Conservation (phyloP, 2,888 invertebrate species). For the Electrophaes corylata region DNA sequence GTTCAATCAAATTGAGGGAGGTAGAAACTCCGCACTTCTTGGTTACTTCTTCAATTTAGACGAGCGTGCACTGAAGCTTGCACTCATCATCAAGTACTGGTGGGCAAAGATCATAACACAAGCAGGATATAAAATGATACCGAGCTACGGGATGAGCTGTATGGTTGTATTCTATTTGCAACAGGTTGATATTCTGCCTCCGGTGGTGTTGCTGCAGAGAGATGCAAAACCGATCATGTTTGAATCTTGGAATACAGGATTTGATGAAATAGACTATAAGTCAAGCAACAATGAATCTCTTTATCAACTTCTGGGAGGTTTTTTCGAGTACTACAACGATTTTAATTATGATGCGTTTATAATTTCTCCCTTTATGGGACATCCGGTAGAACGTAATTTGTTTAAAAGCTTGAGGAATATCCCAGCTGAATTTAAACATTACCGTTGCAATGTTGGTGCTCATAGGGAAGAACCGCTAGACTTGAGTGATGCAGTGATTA, state of each 20-base stretch:
- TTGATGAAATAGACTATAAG: conserved; percentile 16
- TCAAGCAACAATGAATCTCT: conserved; percentile 11
- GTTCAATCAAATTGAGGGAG: conserved; percentile 8
- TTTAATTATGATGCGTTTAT: conserved; percentile 18
- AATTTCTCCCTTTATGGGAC: conserved; percentile 9
- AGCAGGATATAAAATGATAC: not conserved
- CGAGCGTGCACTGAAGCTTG: not conserved
- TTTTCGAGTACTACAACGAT: conserved; percentile 43
- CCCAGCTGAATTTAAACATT: conserved; percentile 9
- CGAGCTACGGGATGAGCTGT: conserved; percentile 9
- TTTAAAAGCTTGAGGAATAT: conserved; percentile 10
- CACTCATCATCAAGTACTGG: conserved; percentile 14
- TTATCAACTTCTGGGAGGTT: conserved; percentile 34
- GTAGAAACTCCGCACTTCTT: conserved; percentile 30
- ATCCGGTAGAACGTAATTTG: conserved; percentile 4
- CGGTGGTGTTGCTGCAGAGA: conserved; percentile 11
- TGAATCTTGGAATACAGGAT: conserved; percentile 20
- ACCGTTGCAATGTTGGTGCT: conserved; percentile 2
- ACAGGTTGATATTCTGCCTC: conserved; percentile 14
- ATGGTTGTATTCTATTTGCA: conserved; percentile 26
- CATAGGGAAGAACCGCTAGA: not conserved
- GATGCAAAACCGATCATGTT: not conserved
- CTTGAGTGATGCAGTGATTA: not conserved
- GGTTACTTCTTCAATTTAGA: conserved; percentile 35
- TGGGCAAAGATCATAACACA: conserved; percentile 1